Conservation (phyloP, 2,797 vertebrate genomes). For the Mus minutoides region DNA sequence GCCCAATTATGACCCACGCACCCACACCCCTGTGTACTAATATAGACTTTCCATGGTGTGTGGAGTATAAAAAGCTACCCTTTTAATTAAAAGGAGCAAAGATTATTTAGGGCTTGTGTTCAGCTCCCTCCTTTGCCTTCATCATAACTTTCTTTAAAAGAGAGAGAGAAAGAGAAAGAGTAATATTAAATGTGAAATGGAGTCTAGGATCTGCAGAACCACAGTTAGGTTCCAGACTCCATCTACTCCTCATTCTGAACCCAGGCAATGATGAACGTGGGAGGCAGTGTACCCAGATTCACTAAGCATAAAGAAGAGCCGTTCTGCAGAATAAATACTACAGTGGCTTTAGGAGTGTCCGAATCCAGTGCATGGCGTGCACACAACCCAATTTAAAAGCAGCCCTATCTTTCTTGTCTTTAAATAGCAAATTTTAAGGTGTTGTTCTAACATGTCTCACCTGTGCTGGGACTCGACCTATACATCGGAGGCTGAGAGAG, state of each 20-base stretch:
- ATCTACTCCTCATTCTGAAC: background rate
- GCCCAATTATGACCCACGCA: conserved; percentile 18
- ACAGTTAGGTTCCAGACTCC: background rate
- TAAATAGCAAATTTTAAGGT: background rate
- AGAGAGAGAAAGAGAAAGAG: background rate
- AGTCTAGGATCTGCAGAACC: background rate
- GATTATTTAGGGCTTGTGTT: conserved; percentile 7
- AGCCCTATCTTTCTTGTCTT: background rate
- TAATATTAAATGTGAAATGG: background rate
- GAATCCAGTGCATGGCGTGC: background rate
- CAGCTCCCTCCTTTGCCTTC: conserved; percentile 11
- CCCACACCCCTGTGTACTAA: background rate
- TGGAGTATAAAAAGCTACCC: conserved; percentile 1
- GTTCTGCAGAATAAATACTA: background rate
- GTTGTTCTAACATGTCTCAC: background rate
- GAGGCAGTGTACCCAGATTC: no score
- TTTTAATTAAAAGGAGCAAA: conserved; percentile 57
- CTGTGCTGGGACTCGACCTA: background rate
- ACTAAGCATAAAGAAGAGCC: background rate
- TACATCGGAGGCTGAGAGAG: background rate
- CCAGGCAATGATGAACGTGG: background rate
- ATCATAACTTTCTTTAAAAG: conserved; percentile 9
- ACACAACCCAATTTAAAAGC: background rate
- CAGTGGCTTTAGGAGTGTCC: background rate
- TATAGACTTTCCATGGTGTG: conserved; percentile 43